Evolutionary conservation across 2,797 vertebrate species (phyloP).

Genomic region (Tamandua tetradactyla): DNA sequence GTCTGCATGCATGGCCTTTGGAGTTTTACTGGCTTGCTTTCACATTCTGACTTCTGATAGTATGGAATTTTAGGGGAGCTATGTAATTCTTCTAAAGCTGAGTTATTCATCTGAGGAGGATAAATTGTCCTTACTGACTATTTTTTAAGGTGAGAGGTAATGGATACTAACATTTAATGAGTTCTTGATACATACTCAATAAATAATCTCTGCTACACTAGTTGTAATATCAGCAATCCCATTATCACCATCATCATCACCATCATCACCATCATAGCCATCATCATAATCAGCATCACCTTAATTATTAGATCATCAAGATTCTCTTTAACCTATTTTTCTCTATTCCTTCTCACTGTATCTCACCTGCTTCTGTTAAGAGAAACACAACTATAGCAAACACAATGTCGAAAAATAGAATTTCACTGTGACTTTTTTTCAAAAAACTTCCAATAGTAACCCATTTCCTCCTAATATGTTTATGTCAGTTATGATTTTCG

Average conservation of each 20-base stretch:
- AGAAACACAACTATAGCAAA: not conserved
- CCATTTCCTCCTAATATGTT: not conserved
- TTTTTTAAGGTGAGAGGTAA: not conserved
- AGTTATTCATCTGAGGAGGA: not conserved
- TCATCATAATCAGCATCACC: too few relatives aligned
- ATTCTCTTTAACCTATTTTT: not conserved
- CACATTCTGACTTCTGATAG: not conserved
- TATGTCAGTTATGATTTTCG: not conserved
- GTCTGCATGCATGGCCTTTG: not conserved
- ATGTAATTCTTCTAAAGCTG: not conserved
- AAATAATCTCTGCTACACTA: not conserved
- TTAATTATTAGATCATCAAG: not conserved
- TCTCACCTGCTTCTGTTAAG: not conserved
- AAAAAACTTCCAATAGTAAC: not conserved
- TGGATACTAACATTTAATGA: not conserved
- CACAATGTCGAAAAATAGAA: not conserved
- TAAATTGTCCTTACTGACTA: not conserved
- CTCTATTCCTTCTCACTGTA: not conserved
- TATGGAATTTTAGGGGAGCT: not conserved
- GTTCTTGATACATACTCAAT: not conserved
- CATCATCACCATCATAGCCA: not conserved
- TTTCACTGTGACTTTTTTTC: not conserved
- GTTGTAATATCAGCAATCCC: not conserved
- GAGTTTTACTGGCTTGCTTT: not conserved
- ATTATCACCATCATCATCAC: too few relatives aligned